These are phyloP conservation scores for Salmo trutta DNA, from an alignment of 2,797 vertebrate species.

Conservation along the genomic window DNA sequence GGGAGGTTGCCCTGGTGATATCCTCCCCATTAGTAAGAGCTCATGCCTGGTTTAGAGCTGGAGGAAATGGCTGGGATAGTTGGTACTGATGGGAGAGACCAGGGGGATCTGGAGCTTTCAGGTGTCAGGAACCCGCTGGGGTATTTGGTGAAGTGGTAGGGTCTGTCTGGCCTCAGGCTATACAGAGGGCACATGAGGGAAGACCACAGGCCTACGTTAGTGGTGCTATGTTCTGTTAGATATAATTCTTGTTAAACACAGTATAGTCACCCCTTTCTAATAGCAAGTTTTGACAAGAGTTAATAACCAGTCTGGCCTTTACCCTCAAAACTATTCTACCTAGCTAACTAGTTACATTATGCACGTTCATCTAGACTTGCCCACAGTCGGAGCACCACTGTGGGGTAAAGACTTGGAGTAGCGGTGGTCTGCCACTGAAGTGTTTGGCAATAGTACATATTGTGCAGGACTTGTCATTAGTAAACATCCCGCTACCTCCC, in stretches of 20 bases:
- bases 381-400: slow-evolving; percentile 14
- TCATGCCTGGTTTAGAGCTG: not conserved
- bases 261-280: not conserved
- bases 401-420: slow-evolving; percentile 68
- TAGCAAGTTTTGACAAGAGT: too few species aligned
- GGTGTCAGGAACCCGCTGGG: not conserved
- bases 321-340: not conserved
- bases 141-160: slow-evolving; percentile 26
- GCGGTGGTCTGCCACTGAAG: slow-evolving; percentile 51
- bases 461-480: slow-evolving; percentile 55
- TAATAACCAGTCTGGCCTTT: not conserved
- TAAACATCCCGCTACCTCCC: slow-evolving; percentile 51
- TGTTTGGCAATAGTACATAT: slow-evolving; percentile 11
- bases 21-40: slow-evolving; percentile 13
- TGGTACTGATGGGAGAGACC: slow-evolving; percentile 24
- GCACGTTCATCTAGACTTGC: slow-evolving; percentile 17
- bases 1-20: slow-evolving; percentile 35
- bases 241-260: not conserved
- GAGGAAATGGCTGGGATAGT: slow-evolving; percentile 31
- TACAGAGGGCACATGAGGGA: not conserved
- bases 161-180: not conserved
- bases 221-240: not conserved
- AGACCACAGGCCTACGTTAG: not conserved
- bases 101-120: not conserved
- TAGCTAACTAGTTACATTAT: slow-evolving; percentile 24